Conservation (phyloP, 1,140 invertebrate genomes). For the Listronotus bonariensis region DNA sequence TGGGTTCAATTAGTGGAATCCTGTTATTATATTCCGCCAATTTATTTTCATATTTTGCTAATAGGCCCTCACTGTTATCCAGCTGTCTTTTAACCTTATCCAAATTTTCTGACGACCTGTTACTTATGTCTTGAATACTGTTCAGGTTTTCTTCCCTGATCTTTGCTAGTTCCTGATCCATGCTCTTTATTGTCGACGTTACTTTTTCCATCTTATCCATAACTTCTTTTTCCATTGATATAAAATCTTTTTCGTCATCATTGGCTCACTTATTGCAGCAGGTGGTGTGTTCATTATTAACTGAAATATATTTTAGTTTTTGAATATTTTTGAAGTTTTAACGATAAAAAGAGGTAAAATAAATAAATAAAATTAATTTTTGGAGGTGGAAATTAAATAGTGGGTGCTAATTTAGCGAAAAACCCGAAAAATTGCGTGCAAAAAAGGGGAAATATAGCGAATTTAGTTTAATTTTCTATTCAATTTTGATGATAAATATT, state of each 20-base stretch:
- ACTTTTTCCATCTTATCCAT: conserved; percentile 62
- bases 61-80: conserved; percentile 57
- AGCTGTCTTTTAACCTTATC: conserved; percentile 51
- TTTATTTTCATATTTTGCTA: conserved; percentile 61
- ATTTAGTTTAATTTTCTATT: no score
- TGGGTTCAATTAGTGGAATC: conserved; percentile 46
- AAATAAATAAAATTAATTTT: no score
- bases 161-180: conserved; percentile 60
- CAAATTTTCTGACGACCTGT: conserved; percentile 47
- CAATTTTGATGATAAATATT: no score
- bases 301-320: conserved; percentile 9
- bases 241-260: conserved; percentile 51
- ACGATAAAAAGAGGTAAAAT: no score
- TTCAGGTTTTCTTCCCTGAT: conserved; percentile 51
- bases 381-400: no score
- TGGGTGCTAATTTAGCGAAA: no score
- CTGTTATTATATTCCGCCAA: conserved; percentile 60
- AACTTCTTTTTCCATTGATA: conserved; percentile 61
- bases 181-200: conserved; percentile 59
- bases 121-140: conserved; percentile 46
- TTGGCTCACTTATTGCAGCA: conserved; percentile 42
- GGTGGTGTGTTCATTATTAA: conserved; percentile 31
- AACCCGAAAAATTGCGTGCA: no score
- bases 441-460: no score
- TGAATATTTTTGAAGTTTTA: no score